Base-by-base conservation (phyloP, 2,113 vertebrate genomes). In the Puntigrus tetrazona region DNA sequence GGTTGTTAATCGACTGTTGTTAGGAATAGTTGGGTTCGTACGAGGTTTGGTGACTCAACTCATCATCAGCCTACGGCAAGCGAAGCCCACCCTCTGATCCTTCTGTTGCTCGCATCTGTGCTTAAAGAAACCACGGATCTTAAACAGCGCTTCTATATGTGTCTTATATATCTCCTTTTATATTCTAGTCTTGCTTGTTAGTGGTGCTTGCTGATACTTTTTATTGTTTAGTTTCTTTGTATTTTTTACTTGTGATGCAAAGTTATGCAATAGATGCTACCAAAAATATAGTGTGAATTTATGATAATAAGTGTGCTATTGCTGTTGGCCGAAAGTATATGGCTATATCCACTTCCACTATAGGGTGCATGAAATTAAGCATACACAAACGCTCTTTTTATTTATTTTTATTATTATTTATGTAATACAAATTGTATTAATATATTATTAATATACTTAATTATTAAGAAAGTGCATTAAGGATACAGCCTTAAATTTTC, bases 1-100 rank as follows among this genome's bases (percentile, higher is more conserved):
- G 10, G n/a, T 63, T 63, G 34, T 45, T 79, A 79, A 79, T 79
- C n/a, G 25, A 61, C 59, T 67, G 31, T 65, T 47, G 41, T 67
- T 80, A 67, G 78, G 20, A 25, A 61, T 25, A 41, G 34, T 5
- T 61, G 0, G 7, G 16, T 47, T 65, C 14, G 34, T 18, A 80
- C 31, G 16, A 29, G 41, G 18, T 47, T 31, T 14, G 25, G 16
- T 80, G 41, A 47, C 27, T 67, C 41, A 80, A 80, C 14, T 13
- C 36, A 20, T 67, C 29, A 80, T 80, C 59, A 47, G 59, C 78
- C 78, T 31, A 31, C 0, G 1, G 61, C 38, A 45, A 43, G 7
- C n/a, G 16, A 22, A 59, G 8, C 20, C 11, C 31, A 47, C 59
- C 25, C 25, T 67, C 27, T 3, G n/a, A 79, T 63, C 13, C n/a